A percentile compares a stretch with the other conserved stretches of the same genome.
phyloP scores from a whole-genome alignment of 2,113 vertebrate genomes.

The Pseudorhombus dupliciocellatus region DNA sequence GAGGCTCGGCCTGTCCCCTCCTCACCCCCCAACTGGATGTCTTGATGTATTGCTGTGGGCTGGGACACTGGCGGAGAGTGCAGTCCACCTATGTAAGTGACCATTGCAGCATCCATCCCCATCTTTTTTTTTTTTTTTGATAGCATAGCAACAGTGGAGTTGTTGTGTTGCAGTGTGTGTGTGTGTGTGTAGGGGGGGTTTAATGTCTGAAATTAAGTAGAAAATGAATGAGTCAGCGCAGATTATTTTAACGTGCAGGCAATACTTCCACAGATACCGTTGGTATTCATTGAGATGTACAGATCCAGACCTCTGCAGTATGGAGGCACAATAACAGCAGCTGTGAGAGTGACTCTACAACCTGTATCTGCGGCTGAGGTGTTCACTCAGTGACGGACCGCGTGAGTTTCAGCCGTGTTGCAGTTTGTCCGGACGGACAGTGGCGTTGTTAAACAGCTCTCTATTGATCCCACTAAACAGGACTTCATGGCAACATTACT shows the following conservation, averaged over 20 bases:
- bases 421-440: slow-evolving; percentile 42
- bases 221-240: not conserved
- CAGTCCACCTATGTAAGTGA: slow-evolving; percentile 97
- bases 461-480: slow-evolving; percentile 27
- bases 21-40: slow-evolving; percentile 78
- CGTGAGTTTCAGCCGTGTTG: slow-evolving; percentile 12
- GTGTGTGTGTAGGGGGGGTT: not conserved
- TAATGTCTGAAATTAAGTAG: not conserved
- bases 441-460: slow-evolving; percentile 37
- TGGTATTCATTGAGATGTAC: not conserved
- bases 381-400: not conserved
- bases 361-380: slow-evolving; percentile 22
- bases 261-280: slow-evolving; percentile 4
- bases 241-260: slow-evolving; percentile 2
- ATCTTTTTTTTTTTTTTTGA: slow-evolving; percentile 19
- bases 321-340: not conserved
- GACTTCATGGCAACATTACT: slow-evolving; percentile 28
- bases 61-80: slow-evolving; percentile 94
- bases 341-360: slow-evolving; percentile 17
- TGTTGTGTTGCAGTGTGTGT: not conserved
- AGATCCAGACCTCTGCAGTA: slow-evolving; percentile 7
- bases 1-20: slow-evolving; percentile 65
- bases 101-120: slow-evolving; percentile 23
- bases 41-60: slow-evolving; percentile 99
- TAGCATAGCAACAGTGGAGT: slow-evolving; percentile 61